Conservation (phyloP, 2,797 vertebrate genomes). For the Lepus townsendii region DNA sequence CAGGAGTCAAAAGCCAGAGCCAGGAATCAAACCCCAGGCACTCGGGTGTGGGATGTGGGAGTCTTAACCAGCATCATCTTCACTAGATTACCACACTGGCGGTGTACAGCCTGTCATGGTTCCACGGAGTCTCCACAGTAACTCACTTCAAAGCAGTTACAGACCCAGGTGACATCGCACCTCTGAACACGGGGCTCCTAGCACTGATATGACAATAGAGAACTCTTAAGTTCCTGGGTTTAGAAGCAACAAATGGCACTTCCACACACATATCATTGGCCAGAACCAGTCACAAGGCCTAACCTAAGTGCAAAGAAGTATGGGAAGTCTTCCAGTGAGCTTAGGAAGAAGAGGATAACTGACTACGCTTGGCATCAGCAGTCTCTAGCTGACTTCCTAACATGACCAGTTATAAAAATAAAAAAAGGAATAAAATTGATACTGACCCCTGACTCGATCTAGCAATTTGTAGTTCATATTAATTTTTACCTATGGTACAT, state of each 20-base stretch:
- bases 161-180: background rate
- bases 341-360: background rate
- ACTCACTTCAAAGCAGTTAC: background rate
- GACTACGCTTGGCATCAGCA: background rate
- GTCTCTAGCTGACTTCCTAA: background rate
- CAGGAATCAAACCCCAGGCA: too few species aligned
- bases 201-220: background rate
- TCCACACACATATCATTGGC: background rate
- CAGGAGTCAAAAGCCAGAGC: too few species aligned
- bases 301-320: background rate
- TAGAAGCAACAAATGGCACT: background rate
- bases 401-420: background rate
- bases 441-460: background rate
- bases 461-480: conserved; percentile 27
- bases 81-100: too few species aligned
- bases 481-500: conserved; percentile 19
- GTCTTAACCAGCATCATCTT: too few species aligned
- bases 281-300: background rate
- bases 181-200: background rate
- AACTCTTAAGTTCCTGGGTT: background rate
- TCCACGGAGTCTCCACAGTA: background rate
- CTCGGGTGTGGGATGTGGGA: too few species aligned
- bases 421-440: background rate
- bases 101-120: background rate
- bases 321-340: background rate